Evolutionary conservation across 92 coral and sea anemone genomes (phyloP).

Genomic region (Micromussa lordhowensis): DNA sequence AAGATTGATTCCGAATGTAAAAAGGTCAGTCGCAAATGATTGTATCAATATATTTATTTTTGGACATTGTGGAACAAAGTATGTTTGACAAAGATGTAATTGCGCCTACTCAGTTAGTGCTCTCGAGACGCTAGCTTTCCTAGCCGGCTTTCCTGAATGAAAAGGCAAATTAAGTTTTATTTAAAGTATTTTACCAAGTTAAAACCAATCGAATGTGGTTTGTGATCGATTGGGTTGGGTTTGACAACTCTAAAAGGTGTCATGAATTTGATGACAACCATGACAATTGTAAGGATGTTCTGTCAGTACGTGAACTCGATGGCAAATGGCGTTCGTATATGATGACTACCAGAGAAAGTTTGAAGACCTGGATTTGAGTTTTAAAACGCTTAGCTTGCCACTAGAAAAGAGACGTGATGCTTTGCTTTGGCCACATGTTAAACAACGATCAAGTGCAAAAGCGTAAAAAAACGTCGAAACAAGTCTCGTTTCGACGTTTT

Average conservation of each 20-base stretch:
- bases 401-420: background rate
- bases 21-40: slow-evolving; percentile 40
- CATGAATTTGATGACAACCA: background rate
- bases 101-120: background rate
- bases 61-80: background rate
- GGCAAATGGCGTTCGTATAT: background rate
- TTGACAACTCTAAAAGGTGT: background rate
- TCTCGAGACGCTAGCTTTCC: background rate
- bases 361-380: background rate
- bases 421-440: background rate
- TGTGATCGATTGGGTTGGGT: background rate
- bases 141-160: background rate
- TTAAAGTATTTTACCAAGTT: background rate
- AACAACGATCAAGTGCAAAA: background rate
- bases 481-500: background rate
- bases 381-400: no score
- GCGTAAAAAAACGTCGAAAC: background rate
- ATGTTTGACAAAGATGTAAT: background rate
- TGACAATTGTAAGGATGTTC: background rate
- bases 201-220: background rate
- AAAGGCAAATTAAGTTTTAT: background rate
- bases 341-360: background rate
- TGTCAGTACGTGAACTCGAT: background rate
- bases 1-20: slow-evolving; percentile 36
- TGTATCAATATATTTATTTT: slow-evolving; percentile 8